Evolutionary conservation across 2,888 invertebrate genomes (phyloP).

Genomic region (Sussaba pulchella): DNA sequence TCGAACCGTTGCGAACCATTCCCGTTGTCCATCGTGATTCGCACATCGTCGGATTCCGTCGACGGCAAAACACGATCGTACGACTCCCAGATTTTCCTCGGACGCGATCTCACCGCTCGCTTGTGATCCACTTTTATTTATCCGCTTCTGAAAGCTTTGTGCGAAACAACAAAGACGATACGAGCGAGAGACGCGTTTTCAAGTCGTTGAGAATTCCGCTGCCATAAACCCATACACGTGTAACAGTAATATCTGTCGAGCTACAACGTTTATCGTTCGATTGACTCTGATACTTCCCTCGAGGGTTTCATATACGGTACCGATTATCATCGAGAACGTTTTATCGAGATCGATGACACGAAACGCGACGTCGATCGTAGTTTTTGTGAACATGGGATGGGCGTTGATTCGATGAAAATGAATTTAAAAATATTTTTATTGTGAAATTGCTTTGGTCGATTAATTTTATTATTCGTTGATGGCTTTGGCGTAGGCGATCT

Average conservation of each 20-base stretch:
- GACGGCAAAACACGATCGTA: slow-evolving; percentile 19
- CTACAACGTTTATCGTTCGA: background rate
- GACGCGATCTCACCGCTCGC: slow-evolving; percentile 51
- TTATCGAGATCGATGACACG: slow-evolving; percentile 53
- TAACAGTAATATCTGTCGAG: slow-evolving; percentile 3
- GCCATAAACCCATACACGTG: background rate
- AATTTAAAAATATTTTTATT: too few relatives aligned
- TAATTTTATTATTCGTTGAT: too few relatives aligned
- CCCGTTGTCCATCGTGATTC: slow-evolving; percentile 1
- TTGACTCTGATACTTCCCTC: background rate
- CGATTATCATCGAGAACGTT: slow-evolving; percentile 33
- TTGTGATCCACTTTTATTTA: slow-evolving; percentile 58
- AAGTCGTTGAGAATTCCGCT: background rate
- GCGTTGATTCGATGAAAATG: too few relatives aligned
- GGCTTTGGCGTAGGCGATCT: too few relatives aligned
- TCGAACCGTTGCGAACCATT: too few relatives aligned
- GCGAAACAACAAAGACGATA: background rate
- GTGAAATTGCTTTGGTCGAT: too few relatives aligned
- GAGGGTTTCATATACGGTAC: slow-evolving; percentile 34
- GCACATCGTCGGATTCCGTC: background rate
- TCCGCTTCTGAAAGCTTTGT: slow-evolving; percentile 19
- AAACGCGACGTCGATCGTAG: too few relatives aligned
- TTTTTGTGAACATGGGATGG: too few relatives aligned
- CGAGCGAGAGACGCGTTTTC: too few relatives aligned
- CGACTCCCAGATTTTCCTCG: slow-evolving; percentile 61